These are phyloP conservation scores for Leguminivora glycinivorella DNA, from an alignment of 1,140 invertebrate species.

Conservation along the genomic window DNA sequence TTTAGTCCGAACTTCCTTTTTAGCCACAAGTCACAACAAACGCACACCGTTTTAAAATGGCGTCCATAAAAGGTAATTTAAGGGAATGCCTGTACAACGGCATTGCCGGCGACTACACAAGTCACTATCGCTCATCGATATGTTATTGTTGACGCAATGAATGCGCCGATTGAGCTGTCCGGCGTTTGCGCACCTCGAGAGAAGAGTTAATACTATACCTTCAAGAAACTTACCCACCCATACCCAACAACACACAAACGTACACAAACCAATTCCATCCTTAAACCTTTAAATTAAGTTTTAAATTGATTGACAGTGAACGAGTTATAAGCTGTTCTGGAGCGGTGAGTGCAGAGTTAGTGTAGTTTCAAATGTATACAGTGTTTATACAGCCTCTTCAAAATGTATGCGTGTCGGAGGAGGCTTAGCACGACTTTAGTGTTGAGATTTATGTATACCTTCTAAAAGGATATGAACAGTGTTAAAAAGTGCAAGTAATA, in stretches of 20 bases:
- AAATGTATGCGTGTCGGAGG: slow-evolving; percentile 3
- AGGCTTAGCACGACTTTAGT: slow-evolving; percentile 8
- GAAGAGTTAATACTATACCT: slow-evolving; percentile 25
- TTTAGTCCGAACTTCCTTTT: not conserved
- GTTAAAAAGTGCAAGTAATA: not conserved
- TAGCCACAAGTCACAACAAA: not conserved
- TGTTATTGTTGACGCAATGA: slow-evolving; percentile 31
- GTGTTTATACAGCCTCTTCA: slow-evolving; percentile 16
- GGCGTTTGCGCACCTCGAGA: slow-evolving; percentile 13
- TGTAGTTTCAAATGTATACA: slow-evolving; percentile 6
- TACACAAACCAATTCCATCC: not conserved
- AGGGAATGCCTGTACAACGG: slow-evolving; percentile 2
- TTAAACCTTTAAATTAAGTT: not conserved
- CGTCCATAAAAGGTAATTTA: not conserved
- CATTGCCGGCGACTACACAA: not conserved
- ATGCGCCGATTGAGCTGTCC: slow-evolving; percentile 30
- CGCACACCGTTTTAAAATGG: not conserved
- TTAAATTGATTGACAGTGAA: not conserved
- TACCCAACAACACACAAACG: not conserved
- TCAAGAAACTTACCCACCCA: not conserved
- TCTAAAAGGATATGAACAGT: not conserved
- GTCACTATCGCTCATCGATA: slow-evolving; percentile 26
- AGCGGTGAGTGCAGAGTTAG: not conserved
- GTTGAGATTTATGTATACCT: not conserved
- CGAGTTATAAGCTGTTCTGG: not conserved